Conservation (phyloP, 1,140 invertebrate species). For the Meteorus sp. region DNA sequence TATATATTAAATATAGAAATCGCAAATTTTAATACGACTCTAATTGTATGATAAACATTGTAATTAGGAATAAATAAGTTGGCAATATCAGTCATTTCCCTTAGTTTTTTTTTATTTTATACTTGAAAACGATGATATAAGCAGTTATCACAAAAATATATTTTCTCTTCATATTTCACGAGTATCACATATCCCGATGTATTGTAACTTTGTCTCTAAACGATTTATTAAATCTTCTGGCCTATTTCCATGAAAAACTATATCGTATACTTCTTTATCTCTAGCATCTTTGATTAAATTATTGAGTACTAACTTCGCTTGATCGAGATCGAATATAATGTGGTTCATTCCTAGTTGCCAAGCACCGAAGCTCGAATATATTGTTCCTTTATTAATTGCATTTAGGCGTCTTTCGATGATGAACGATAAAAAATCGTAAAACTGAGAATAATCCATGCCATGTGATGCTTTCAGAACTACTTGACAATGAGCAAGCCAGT, state of each 20-base stretch:
- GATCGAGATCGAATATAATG: constrained; percentile 52
- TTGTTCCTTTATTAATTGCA: constrained; percentile 35
- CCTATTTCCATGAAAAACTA: constrained; percentile 39
- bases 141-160: background rate
- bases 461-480: constrained; percentile 77
- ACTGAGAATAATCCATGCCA: constrained; percentile 80
- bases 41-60: constrained; percentile 27
- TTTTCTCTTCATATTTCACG: background rate
- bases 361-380: constrained; percentile 40
- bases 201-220: constrained; percentile 29
- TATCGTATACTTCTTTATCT: constrained; percentile 40
- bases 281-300: constrained; percentile 44
- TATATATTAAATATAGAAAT: background rate
- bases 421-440: constrained; percentile 68
- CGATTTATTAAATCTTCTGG: constrained; percentile 34
- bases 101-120: background rate
- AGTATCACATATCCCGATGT: background rate
- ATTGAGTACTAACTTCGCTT: constrained; percentile 44
- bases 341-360: constrained; percentile 53
- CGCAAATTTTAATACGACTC: constrained; percentile 14
- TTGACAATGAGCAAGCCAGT: constrained; percentile 77
- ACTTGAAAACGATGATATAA: too few species aligned
- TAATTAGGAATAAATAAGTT: constrained; percentile 18
- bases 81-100: constrained; percentile 16
- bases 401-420: constrained; percentile 64